phyloP scores from a whole-genome alignment of 2,113 vertebrate species.

The Megatriorchis doriae region DNA sequence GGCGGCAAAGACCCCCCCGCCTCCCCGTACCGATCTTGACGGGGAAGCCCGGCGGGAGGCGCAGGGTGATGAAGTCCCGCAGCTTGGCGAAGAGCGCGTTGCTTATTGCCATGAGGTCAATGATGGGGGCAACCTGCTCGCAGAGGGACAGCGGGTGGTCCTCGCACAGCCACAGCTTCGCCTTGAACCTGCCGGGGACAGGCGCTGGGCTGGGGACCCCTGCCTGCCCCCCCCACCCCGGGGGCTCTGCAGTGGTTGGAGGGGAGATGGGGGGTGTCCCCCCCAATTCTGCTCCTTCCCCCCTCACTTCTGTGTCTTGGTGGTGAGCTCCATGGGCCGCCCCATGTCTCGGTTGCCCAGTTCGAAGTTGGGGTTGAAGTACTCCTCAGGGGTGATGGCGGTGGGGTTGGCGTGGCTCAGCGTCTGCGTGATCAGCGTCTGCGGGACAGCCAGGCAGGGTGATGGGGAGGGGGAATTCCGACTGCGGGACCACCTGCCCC shows the following conservation, averaged over 20 bases:
- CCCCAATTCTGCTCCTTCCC: neutral
- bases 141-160: conserved; percentile 93
- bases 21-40: conserved; percentile 89
- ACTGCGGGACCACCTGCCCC: too few species aligned
- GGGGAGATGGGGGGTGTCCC: neutral
- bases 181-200: conserved; percentile 86
- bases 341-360: conserved; percentile 89
- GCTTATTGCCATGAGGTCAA: conserved; percentile 98
- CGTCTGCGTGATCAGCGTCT: conserved; percentile 93
- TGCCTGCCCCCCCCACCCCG: accelerated
- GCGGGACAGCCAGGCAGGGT: neutral
- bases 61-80: conserved; percentile 93
- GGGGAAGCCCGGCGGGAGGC: conserved; percentile 92
- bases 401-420: conserved; percentile 89
- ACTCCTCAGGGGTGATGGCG: conserved; percentile 92
- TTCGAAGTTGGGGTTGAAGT: conserved; percentile 89
- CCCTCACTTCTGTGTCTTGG: conserved; percentile 96
- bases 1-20: neutral
- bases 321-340: conserved; percentile 92
- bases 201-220: neutral
- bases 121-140: conserved; percentile 95
- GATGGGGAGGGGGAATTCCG: neutral
- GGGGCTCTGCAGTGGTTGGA: neutral
- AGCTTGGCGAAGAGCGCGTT: conserved; percentile 95
- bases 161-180: conserved; percentile 96